Base-by-base conservation (phyloP, 2,113 vertebrate species). In the Mesoclemmys tuberculata region DNA sequence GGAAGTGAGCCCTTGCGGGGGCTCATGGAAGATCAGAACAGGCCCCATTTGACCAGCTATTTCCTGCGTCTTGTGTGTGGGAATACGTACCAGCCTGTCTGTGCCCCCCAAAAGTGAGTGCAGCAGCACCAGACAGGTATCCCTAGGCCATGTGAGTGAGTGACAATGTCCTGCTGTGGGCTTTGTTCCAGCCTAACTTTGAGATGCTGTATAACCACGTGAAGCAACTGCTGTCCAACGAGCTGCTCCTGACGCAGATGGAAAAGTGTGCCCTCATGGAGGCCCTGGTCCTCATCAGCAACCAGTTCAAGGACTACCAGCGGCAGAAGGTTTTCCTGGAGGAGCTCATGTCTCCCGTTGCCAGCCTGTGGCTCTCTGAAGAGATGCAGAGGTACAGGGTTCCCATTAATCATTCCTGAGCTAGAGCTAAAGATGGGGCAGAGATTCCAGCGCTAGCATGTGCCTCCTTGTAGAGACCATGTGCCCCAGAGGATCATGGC, bases 221-320 rank as follows among this genome's bases (percentile, higher is more conserved):
- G 94, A 99, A 99, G 97, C 98, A 98, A 87, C 98, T 99, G 87
- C 98, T 99, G 46, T 98, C 98, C 44, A 98, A 98, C 3, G 99
- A 99, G 84, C 92, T 98, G 10, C 97, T 98, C 77, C 98, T 99
- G 93, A 99, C 99, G 0, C 99, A 99, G 92, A 98, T 99, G 99
- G 99, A 99, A 97, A 99, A 99, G 55, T 99, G 98, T 87, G 98
- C 99, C 5, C 98, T 99, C 90, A 99, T 99, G 98, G 99, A 99
- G 96, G 98, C 99, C 21, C 98, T 99, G 38, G 99, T 99, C 92
- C 99, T 99, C 90, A 98, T 99, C 97, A 99, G 99, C 96, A 99
- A 99, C 98, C 99, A 99, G 64, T 99, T 99, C 96, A 99, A 99
- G 97, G 98, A 99, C 97, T 99, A 99, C 18, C 98, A 98, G 82